Evolutionary conservation across 2,888 invertebrate species (phyloP), one percentile per base, ranked within the genome.

Genomic region (Nebria brevicollis): DNA sequence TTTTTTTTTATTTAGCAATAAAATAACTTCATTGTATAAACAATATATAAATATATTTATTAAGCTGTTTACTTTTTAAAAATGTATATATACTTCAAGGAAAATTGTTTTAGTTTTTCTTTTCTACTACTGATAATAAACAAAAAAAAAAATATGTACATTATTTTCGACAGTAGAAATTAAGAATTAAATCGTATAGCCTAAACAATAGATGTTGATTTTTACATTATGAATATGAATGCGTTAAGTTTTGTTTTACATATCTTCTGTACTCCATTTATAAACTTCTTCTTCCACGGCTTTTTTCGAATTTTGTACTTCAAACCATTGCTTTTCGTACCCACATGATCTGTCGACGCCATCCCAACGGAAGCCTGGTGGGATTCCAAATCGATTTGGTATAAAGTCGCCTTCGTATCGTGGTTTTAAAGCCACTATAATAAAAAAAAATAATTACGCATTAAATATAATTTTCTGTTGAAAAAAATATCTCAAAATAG

Each of bases 341-440:
- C 98, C 99, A 89, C 95, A 99, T 5, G 98, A 98, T 26, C 99
- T 91, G 89, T 99, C 97, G 0, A 99, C 98, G 0, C 99, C 99
- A 88, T 99, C 99, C 99, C 99, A 99, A 13, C 98, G 92, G 89
- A 97, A 95, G 0, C 99, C 99, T 0, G 99, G 99, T 8, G 92
- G 90, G 77, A 99, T 96, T 82, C 94, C 94, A 89, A 95, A 99
- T 1, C 99, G 93, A 90, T 99, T 99, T 13, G 98, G 97, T 78
- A 96, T 95, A 85, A 92, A 96, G 42, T 94, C 93, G 0, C 98
- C 98, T 86, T 94, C 92, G 88, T 97, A 99, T 8, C 89, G 89
- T 0, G 95, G 96, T 86, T 92, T 92, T 73, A 91, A 93, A 93
- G 85, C 43, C 87, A 87, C 72, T 83, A 43, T 81, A 70, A 82